These are phyloP conservation scores for Sylvia borin DNA, from an alignment of 2,797 vertebrate genomes.

Conservation along the genomic window DNA sequence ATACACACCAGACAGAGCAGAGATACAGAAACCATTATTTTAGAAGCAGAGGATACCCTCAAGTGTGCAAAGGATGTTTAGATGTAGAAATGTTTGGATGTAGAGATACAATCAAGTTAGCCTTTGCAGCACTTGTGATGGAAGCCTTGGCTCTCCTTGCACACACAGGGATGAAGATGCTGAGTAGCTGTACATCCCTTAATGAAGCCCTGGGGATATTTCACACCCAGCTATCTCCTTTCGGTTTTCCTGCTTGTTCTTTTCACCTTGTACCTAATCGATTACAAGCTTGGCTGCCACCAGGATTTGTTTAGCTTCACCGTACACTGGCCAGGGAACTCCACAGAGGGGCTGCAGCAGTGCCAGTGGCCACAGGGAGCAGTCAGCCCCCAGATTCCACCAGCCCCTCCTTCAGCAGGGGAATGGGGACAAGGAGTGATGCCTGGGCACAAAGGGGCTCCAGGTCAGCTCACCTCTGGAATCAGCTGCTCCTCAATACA, in stretches of 20 bases:
- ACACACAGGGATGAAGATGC: neutral
- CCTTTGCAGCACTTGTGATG: neutral
- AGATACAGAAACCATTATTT: neutral
- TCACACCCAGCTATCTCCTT: neutral
- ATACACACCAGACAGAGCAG: accelerated
- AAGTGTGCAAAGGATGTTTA: neutral
- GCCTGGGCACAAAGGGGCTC: neutral
- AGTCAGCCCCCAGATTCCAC: neutral
- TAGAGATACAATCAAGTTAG: neutral
- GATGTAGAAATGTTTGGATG: neutral
- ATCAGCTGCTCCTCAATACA: neutral
- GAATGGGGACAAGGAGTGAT: accelerated
- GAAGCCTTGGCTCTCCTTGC: neutral
- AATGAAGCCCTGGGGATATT: neutral
- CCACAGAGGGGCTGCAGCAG: neutral
- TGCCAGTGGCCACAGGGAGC: accelerated
- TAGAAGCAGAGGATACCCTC: neutral
- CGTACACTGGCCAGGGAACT: accelerated
- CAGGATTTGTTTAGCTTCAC: neutral
- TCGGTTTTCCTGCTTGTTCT: neutral
- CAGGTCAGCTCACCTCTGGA: neutral
- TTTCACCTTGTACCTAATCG: neutral
- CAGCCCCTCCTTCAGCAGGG: neutral
- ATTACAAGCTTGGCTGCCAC: neutral
- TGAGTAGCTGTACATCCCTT: neutral